Evolutionary conservation across 2,797 vertebrate genomes (phyloP).

Genomic region (Pterois miles): DNA sequence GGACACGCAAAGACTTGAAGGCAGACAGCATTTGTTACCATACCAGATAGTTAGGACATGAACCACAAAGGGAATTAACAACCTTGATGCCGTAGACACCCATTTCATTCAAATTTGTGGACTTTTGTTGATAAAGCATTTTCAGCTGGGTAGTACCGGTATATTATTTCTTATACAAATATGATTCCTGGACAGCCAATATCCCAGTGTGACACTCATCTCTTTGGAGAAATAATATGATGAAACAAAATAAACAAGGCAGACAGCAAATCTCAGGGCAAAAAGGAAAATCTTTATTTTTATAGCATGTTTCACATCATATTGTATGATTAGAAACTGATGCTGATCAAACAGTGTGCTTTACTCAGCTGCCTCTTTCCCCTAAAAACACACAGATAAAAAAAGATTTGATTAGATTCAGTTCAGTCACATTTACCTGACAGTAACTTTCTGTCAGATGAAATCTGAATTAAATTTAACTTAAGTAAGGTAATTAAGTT

Average conservation of each 20-base stretch:
- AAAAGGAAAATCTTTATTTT: slow-evolving; percentile 11
- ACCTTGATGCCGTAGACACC: not conserved
- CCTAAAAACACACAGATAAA: slow-evolving; percentile 21
- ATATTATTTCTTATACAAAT: not conserved
- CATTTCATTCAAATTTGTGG: not conserved
- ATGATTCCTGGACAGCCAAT: not conserved
- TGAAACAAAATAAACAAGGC: not conserved
- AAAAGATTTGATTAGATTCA: not conserved
- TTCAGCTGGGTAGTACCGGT: not conserved
- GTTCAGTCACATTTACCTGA: not conserved
- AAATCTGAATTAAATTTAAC: not conserved
- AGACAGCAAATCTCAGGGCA: not conserved
- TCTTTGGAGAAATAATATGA: not conserved
- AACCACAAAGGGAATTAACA: not conserved
- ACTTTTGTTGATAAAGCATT: not conserved
- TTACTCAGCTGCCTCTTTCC: slow-evolving; percentile 64
- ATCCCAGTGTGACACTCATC: not conserved
- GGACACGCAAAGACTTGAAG: not conserved
- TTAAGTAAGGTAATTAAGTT: too few species aligned
- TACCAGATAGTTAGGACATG: not conserved
- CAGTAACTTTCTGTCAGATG: not conserved
- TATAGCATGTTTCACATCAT: slow-evolving; percentile 48
- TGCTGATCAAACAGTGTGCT: not conserved
- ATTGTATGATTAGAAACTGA: slow-evolving; percentile 55
- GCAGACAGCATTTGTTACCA: not conserved